Evolutionary conservation across 2,797 vertebrate genomes (phyloP), one percentile per base, ranked within the genome.

Genomic region (Hippocampus kuda): DNA sequence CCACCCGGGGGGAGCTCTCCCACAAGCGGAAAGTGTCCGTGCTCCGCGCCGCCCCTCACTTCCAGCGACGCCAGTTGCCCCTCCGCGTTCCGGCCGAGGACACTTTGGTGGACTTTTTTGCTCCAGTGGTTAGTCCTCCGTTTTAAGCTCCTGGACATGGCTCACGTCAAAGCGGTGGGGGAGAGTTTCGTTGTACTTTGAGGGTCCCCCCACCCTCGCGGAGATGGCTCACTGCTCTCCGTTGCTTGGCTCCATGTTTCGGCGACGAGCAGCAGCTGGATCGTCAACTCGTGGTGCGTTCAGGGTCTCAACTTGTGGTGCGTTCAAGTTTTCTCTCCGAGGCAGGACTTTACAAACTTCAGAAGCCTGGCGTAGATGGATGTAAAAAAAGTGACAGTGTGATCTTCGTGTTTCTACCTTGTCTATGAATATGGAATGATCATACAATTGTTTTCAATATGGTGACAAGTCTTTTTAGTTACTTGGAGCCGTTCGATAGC

Each of bases 121-220:
- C 93, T 98, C 97, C 97, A 98, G 94, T 98, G 97, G 92, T 91
- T 94, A 89, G 94, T 96, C 82, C 79, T 85, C 92, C 92, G 96
- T 90, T 93, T 98, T 91, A 93, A 89, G 90, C 87, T 96, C 88
- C 94, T 95, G 92, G 95, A 96, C 96, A 98, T 98, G 90, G 92
- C 92, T 92, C 88, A 57, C 13, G 41, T 46, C 16, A 38, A 54
- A 12, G 66, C 13, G 30, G 49, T 64, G 68, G 20, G 18, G n/a
- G 48, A 34, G 34, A 41, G 66, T n/a, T 41, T 22, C 22, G n/a
- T 15, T 24, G 24, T 10, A 51, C 27, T 67, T 53, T 67, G 15
- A 49, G 48, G 26, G 26, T 27, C 30, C 46, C 46, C 48, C 65
- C 44, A 26, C n/a, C 42, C 64, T 77, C 73, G 79, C 83, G 74